Evolutionary conservation across 2,113 vertebrate genomes (phyloP).

Genomic region (Poicephalus meyeri): DNA sequence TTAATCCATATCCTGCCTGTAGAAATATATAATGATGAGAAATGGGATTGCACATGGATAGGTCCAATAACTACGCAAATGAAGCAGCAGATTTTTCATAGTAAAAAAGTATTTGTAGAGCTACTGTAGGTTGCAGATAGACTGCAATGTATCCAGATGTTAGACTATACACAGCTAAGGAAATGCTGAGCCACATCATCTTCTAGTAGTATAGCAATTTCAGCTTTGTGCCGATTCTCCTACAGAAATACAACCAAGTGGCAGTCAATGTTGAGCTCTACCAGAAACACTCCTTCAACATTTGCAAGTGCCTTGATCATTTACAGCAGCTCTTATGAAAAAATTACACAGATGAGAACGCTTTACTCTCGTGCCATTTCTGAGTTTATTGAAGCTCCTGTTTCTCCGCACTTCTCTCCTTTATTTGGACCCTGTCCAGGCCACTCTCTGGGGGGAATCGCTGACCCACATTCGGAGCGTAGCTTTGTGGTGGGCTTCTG

Average conservation of each 20-base stretch:
- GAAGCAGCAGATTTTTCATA: neutral
- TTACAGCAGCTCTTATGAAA: neutral
- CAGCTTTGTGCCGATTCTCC: neutral
- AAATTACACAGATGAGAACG: neutral
- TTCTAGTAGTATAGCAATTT: neutral
- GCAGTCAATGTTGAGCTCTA: neutral
- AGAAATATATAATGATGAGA: neutral
- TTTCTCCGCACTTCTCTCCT: neutral
- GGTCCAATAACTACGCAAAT: neutral
- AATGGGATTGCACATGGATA: neutral
- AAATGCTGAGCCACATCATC: neutral
- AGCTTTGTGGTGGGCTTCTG: neutral
- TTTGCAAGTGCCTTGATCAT: neutral
- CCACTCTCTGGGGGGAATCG: neutral
- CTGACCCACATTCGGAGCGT: neutral
- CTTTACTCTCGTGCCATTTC: neutral
- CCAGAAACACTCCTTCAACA: neutral
- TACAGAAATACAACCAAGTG: neutral
- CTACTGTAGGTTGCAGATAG: neutral
- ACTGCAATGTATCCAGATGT: neutral
- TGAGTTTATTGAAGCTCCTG: neutral
- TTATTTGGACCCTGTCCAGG: neutral
- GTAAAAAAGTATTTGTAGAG: neutral
- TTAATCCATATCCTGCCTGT: neutral
- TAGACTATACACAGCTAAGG: neutral